Evolutionary conservation across 2,113 vertebrate genomes (phyloP).

Genomic region (Seriola aureovittata): DNA sequence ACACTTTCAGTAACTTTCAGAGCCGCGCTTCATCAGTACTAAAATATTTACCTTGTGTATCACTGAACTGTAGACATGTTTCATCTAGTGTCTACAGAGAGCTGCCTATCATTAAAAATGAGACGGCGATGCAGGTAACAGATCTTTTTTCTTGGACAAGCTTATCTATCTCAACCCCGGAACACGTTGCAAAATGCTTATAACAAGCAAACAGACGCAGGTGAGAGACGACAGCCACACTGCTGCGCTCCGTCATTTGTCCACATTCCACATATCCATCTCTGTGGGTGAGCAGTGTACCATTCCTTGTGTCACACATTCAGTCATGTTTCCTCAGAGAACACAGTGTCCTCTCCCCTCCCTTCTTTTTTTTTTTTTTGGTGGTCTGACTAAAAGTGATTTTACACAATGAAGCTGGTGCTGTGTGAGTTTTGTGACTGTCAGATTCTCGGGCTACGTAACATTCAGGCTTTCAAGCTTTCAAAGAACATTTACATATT

Average conservation of each 20-base stretch:
- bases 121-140: constrained; percentile 47
- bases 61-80: constrained; percentile 30
- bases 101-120: constrained; percentile 59
- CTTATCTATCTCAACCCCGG: constrained; percentile 56
- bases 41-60: constrained; percentile 47
- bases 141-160: constrained; percentile 54
- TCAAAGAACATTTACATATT: constrained; percentile 43
- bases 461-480: constrained; percentile 20
- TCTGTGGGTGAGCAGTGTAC: constrained; percentile 35
- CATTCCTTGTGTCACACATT: constrained; percentile 55
- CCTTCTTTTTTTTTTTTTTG: constrained; percentile 16
- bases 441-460: constrained; percentile 3
- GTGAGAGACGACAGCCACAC: constrained; percentile 51
- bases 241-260: constrained; percentile 59
- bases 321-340: constrained; percentile 58
- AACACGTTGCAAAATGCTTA: constrained; percentile 48
- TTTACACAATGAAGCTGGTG: constrained; percentile 20
- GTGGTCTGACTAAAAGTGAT: constrained; percentile 44
- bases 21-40: constrained; percentile 42
- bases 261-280: constrained; percentile 56
- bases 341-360: constrained; percentile 55
- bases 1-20: constrained; percentile 21
- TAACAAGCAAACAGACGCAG: constrained; percentile 44
- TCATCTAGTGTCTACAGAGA: constrained; percentile 32
- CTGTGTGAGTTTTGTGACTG: neutral